Percentiles rank a stretch among this genome's conserved stretches.
These are phyloP conservation scores for Leptinotarsa undecemlineata DNA, from an alignment of 1,140 invertebrate genomes.

Conservation along the genomic window DNA sequence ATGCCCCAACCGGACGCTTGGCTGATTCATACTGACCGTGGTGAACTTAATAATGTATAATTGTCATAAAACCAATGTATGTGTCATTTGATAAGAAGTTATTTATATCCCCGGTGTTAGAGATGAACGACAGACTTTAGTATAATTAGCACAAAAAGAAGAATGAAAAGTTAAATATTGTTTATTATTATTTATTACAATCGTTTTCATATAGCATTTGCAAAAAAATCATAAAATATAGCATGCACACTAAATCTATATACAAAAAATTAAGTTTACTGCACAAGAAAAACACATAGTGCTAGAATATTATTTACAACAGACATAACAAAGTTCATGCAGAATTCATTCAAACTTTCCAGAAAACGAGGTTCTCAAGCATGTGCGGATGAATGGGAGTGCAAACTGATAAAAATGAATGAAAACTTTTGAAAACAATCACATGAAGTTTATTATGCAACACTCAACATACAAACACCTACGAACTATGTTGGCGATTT, in stretches of 20 bases:
- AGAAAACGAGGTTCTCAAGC: too few species aligned
- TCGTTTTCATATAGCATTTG: background rate
- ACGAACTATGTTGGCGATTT: background rate
- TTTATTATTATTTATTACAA: conserved; percentile 9
- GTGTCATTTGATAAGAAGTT: conserved; percentile 28
- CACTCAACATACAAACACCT: conserved; percentile 26
- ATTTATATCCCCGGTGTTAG: conserved; percentile 22
- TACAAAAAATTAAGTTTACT: conserved; percentile 27
- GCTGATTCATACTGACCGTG: background rate
- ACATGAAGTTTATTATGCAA: conserved; percentile 31
- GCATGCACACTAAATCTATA: conserved; percentile 27
- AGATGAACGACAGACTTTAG: conserved; percentile 4
- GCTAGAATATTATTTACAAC: conserved; percentile 18
- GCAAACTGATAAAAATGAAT: background rate
- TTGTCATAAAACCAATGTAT: conserved; percentile 22
- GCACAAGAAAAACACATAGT: conserved; percentile 28
- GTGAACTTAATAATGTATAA: conserved; percentile 9
- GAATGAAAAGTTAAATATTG: conserved; percentile 17
- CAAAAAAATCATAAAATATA: conserved; percentile 12
- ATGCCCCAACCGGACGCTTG: background rate
- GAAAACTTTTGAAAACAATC: background rate
- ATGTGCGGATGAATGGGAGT: background rate
- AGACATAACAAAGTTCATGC: conserved; percentile 30
- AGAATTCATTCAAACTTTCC: background rate
- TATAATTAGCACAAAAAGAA: conserved; percentile 30